phyloP scores from a whole-genome alignment of 2,888 invertebrate species.

The Ormyrus labotus region DNA sequence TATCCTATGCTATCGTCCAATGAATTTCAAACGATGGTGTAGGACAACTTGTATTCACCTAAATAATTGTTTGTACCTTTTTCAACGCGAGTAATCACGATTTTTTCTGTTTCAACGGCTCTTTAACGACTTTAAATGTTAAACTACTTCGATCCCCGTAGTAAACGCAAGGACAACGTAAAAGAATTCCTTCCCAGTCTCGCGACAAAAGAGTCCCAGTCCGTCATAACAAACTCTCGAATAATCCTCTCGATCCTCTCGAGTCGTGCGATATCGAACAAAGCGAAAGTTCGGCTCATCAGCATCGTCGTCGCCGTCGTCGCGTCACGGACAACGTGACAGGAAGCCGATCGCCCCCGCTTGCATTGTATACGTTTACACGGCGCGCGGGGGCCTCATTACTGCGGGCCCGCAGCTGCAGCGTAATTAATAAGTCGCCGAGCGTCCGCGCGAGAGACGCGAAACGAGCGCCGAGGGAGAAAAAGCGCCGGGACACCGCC shows the following conservation, averaged over 20 bases:
- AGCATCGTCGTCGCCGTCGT: not conserved
- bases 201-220: no score
- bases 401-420: not conserved
- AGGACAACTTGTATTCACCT: no score
- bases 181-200: no score
- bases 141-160: no score
- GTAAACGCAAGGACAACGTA: no score
- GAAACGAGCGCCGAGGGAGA: slow-evolving; percentile 7
- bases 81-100: no score
- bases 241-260: no score
- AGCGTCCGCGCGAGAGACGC: slow-evolving; percentile 34
- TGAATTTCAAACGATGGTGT: slow-evolving; percentile 1
- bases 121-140: no score
- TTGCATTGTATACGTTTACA: slow-evolving; percentile 13
- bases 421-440: slow-evolving; percentile 47
- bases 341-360: slow-evolving; percentile 24
- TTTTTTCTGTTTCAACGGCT: no score
- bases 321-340: slow-evolving; percentile 29
- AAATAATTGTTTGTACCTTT: no score
- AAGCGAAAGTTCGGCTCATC: not conserved
- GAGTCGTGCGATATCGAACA: not conserved
- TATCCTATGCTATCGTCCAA: not conserved
- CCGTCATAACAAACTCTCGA: no score
- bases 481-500: slow-evolving; percentile 25
- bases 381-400: slow-evolving; percentile 9